Base-by-base conservation (phyloP, 92 coral and sea anemone genomes). In the Muricea muricata region DNA sequence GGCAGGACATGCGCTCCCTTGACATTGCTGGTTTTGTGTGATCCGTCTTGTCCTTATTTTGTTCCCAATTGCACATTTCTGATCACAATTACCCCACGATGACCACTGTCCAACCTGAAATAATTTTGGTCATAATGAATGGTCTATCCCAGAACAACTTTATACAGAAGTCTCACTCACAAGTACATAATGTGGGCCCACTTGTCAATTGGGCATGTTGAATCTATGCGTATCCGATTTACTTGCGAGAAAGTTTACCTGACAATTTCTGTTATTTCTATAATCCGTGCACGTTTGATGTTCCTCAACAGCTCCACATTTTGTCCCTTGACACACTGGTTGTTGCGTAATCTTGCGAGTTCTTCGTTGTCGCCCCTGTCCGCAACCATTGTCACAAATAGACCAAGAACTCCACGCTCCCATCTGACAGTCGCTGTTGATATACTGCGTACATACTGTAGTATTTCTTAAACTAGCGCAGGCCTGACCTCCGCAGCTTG, bases 381-480 rank as follows among this genome's bases (percentile, higher is more conserved):
- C 97, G 21, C 93, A 90, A 8, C 97, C 94, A 57, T 88, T 93
- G 83, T 88, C 93, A 75, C 99, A 96, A 52, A 79, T 73, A 65
- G 94, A 88, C 98, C 98, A 96, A 20, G 99, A 24, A 25, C 91
- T 69, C 99, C 99, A 96, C 2, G 88, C 17, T 4, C 97, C 91
- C 90, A 93, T 84, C 10, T 94, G 93, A 55, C 99, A 96, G 47
- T 96, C 90, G 12, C 42, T 67, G 76, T 94, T 90, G 54, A 86
- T 92, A 63, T 94, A 90, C 45, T 88, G 94, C 0, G 86, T 52
- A 84, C 99, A 96, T 0, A 91, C 32, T 14, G 73, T 56, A 34
- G 88, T 89, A 30, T 71, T 41, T 14, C 45, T 87, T 8, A 93
- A 88, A 28, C 91, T 23, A 35, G 93, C 92, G 26, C 99, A 96